Evolutionary conservation across 2,797 vertebrate species (phyloP).

Genomic region (Xiphorhynchus erythropygius): DNA sequence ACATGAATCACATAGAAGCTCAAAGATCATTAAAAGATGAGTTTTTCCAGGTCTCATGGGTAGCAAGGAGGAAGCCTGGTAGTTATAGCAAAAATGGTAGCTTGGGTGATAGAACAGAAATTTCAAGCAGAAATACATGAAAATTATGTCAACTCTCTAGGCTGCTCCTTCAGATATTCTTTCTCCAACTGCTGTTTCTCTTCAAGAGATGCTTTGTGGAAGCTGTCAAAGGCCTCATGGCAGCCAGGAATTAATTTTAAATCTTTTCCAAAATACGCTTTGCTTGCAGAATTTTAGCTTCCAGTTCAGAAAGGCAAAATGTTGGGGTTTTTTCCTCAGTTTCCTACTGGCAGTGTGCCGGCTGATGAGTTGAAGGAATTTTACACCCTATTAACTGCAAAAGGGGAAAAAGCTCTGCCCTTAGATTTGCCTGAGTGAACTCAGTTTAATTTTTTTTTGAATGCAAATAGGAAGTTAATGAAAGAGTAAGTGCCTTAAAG

Average conservation of each 20-base stretch:
- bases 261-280: slow-evolving; percentile 8
- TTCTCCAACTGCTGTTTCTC: neutral
- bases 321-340: neutral
- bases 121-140: neutral
- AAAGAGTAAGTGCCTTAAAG: slow-evolving; percentile 24
- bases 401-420: neutral
- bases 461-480: slow-evolving; percentile 1
- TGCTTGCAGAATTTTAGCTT: neutral
- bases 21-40: slow-evolving; percentile 14
- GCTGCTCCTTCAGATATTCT: neutral
- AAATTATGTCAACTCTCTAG: neutral
- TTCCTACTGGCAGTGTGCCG: neutral
- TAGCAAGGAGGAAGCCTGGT: neutral
- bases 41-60: neutral
- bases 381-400: neutral
- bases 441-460: neutral
- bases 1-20: slow-evolving; percentile 4
- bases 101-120: slow-evolving; percentile 1
- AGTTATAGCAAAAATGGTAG: neutral
- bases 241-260: slow-evolving; percentile 25
- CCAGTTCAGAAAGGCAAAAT: slow-evolving; percentile 2
- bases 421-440: slow-evolving; percentile 12
- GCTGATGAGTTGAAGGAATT: slow-evolving; percentile 18
- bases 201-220: neutral
- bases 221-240: slow-evolving; percentile 1